phyloP scores from a whole-genome alignment of 2,113 vertebrate species.

The Chaenocephalus aceratus region DNA sequence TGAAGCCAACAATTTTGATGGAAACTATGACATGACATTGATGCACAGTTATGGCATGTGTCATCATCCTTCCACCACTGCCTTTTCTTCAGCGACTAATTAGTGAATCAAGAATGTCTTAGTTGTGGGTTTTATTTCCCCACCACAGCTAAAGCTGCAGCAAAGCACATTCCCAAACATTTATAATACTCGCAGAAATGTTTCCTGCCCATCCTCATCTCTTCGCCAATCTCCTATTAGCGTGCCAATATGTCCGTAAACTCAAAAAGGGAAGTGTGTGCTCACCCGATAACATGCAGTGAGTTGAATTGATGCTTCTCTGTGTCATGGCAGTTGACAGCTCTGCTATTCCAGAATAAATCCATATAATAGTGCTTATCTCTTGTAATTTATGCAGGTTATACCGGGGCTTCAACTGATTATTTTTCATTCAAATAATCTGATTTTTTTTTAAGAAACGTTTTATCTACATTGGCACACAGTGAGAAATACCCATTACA shows the following conservation, averaged over 20 bases:
- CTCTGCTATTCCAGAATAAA: not conserved
- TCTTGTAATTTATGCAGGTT: no score
- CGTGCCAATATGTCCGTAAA: not conserved
- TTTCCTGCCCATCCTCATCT: not conserved
- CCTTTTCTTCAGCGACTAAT: not conserved
- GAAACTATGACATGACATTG: not conserved
- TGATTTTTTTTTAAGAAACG: no score
- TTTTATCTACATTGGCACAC: no score
- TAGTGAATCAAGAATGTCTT: not conserved
- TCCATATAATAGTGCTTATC: not conserved
- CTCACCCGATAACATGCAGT: not conserved
- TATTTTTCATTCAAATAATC: no score
- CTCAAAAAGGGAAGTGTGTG: not conserved
- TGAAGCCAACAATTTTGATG: not conserved
- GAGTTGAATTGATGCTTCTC: not conserved
- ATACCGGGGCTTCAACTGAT: no score
- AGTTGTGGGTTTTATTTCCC: constrained; percentile 4
- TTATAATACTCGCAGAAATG: not conserved
- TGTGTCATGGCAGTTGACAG: not conserved
- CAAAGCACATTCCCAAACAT: not conserved
- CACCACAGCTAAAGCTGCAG: constrained; percentile 1
- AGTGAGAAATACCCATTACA: no score
- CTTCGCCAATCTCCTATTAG: not conserved
- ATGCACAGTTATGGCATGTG: not conserved
- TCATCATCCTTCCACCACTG: not conserved